Evolutionary conservation across 2,113 vertebrate genomes (phyloP), one percentile per base, ranked within the genome.

Genomic region (Tachysurus vachellii): DNA sequence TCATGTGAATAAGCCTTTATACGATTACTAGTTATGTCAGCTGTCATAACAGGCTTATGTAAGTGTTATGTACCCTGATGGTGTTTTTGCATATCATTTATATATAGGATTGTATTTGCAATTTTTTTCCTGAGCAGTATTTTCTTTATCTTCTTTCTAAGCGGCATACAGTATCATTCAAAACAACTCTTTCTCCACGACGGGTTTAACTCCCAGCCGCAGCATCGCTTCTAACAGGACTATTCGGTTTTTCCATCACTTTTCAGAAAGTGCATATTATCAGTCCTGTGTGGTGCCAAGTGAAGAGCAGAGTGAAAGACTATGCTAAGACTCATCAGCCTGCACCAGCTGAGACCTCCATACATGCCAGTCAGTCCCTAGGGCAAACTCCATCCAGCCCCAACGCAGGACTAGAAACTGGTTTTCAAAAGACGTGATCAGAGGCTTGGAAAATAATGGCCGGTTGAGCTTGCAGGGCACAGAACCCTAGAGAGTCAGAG

Each of bases 381-480:
- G 31, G 28, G 64, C 77, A 71, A 23, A 23, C 62, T 62, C 71
- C 23, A 50, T 79, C 75, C 71, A 50, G 42, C 64, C 64, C 68
- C 76, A 53, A 50, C 50, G 28, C 84, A 85, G 77, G 68, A 79
- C 26, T 76, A 76, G 70, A 82, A 64, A 66, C 53, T 21, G 73
- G 50, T 66, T 87, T 83, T 91, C 54, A 83, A 70, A 87, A 80
- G 71, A 57, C 66, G 81, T 62, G 42, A 86, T 86, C 86, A 44
- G 71, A 82, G 85, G 79, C 59, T 80, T 89, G 68, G n/a, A 17
- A 82, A 81, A 88, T 89, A 88, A 88, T 82, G 70, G 84, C 53
- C 28, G 9, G 44, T 85, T 82, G 80, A 82, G 87, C 73, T 89
- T 87, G 59, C 88, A 16, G 70, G 70, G 84, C 75, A 86, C 82